phyloP scores from a whole-genome alignment of 2,113 vertebrate genomes.

The Speoplatyrhinus poulsoni region DNA sequence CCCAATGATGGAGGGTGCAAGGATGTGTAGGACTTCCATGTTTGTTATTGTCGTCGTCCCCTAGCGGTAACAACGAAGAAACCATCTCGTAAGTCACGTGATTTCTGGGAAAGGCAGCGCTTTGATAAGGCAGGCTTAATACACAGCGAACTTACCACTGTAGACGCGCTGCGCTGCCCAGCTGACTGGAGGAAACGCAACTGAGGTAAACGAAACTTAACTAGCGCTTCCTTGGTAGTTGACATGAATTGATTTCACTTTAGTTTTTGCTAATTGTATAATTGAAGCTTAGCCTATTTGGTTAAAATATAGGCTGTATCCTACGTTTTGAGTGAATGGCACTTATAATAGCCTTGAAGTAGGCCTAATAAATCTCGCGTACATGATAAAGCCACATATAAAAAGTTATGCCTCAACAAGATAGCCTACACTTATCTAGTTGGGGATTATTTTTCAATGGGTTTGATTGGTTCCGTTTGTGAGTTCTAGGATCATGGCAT shows the following conservation, averaged over 20 bases:
- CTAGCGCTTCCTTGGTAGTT: constrained; percentile 22
- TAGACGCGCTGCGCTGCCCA: not conserved
- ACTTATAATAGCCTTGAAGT: too few relatives aligned
- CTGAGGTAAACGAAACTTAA: constrained; percentile 61
- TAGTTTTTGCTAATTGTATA: not conserved
- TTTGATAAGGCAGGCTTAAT: not conserved
- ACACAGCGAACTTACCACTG: not conserved
- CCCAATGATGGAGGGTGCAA: too few relatives aligned
- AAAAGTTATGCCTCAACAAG: too few relatives aligned
- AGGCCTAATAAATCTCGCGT: too few relatives aligned
- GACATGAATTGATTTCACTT: not conserved
- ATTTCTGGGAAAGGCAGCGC: constrained; percentile 77
- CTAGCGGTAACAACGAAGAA: fast-evolving
- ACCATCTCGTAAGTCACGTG: constrained; percentile 73
- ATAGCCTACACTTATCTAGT: not conserved
- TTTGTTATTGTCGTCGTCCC: constrained; percentile 31
- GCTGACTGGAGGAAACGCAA: constrained; percentile 23
- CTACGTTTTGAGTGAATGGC: too few relatives aligned
- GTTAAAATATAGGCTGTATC: not conserved
- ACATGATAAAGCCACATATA: too few relatives aligned
- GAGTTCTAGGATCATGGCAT: constrained; percentile 65
- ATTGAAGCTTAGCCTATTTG: not conserved
- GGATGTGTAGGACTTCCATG: too few relatives aligned
- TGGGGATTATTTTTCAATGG: not conserved
- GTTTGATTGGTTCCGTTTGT: not conserved